Base-by-base conservation (phyloP, 2,113 vertebrate species). In the Oncorhynchus kisutch region DNA sequence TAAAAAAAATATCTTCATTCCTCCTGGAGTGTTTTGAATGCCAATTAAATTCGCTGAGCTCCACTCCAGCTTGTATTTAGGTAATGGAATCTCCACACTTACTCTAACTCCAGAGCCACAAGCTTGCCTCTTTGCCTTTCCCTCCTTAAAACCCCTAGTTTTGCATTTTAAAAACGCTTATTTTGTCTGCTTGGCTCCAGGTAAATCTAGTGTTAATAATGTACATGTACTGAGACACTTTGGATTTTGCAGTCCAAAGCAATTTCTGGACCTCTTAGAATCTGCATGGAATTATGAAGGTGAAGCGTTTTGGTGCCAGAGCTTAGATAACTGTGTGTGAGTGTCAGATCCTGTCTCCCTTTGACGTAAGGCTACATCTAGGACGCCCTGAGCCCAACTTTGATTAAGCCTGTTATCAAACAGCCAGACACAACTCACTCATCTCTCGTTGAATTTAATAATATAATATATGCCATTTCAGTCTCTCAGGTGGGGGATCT, bases 371-470 rank as follows among this genome's bases (percentile, higher is more conserved):
- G 72, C 72, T 86, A 78, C 76, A 67, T 78, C 25, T 67, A 67
- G 68, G 51, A 81, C n/a, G 82, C 83, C 81, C 78, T 45, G 80
- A 87, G 88, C 73, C 68, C 68, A 82, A 83, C 86, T 91, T 84
- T 86, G 85, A 86, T 87, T 84, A 82, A 82, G 82, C 71, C 64
- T 48, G 65, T 77, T 86, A 88, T 89, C 85, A 90, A 85, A 84
- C 77, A 39, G 81, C 70, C 75, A 79, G 88, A 87, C 82, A 78
- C 81, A 18, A 16, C 51, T 54, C 51, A 54, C 4, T 18, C 16
- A 18, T 18, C 51, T 54, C 14, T 5, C 51, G 1, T 14, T 54
- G 16, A 54, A 54, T 4, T 8, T 5, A 45, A 45, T 45, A 11
- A 45, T 45, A 45, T 45, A 45, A 45, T 5, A 16, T 18, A 16